These are phyloP conservation scores for Ladona fulva DNA, from an alignment of 1,140 invertebrate species.

Conservation along the genomic window DNA sequence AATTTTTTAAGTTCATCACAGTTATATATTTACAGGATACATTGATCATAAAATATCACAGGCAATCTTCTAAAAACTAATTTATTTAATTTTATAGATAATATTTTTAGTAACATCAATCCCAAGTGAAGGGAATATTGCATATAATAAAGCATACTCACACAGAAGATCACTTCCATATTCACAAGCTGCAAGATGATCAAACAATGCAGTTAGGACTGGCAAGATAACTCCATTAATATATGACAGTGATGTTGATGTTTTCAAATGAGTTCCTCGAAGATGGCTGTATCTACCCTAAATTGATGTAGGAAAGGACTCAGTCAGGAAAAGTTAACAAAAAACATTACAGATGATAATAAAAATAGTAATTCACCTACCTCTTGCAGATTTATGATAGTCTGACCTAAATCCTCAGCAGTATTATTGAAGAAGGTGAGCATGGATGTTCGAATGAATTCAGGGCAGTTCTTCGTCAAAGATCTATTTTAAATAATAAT, in stretches of 20 bases:
- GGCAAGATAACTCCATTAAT: constrained; percentile 89
- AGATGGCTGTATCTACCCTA: constrained; percentile 88
- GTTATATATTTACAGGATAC: too few relatives aligned
- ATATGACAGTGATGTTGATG: constrained; percentile 87
- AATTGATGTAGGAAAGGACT: constrained; percentile 1
- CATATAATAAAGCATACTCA: constrained; percentile 46
- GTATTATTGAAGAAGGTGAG: constrained; percentile 99
- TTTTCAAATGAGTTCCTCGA: constrained; percentile 91
- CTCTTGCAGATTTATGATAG: constrained; percentile 89
- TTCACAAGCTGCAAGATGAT: constrained; percentile 93
- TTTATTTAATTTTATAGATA: constrained; percentile 14
- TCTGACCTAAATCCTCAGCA: constrained; percentile 92
- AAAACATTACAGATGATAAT: not conserved
- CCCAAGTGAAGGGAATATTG: too few relatives aligned
- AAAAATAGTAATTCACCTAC: constrained; percentile 33
- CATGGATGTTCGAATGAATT: constrained; percentile 97
- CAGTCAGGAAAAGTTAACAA: not conserved
- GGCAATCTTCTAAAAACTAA: constrained; percentile 20
- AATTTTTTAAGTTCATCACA: too few relatives aligned
- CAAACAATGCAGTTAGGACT: constrained; percentile 92
- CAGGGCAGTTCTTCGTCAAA: constrained; percentile 94
- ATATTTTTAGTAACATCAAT: not conserved
- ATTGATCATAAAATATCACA: too few relatives aligned
- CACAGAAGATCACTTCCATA: constrained; percentile 93
- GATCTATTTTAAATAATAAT: constrained; percentile 46